Conservation (phyloP, 2,113 vertebrate species). For the Lethenteron camtschaticum region DNA sequence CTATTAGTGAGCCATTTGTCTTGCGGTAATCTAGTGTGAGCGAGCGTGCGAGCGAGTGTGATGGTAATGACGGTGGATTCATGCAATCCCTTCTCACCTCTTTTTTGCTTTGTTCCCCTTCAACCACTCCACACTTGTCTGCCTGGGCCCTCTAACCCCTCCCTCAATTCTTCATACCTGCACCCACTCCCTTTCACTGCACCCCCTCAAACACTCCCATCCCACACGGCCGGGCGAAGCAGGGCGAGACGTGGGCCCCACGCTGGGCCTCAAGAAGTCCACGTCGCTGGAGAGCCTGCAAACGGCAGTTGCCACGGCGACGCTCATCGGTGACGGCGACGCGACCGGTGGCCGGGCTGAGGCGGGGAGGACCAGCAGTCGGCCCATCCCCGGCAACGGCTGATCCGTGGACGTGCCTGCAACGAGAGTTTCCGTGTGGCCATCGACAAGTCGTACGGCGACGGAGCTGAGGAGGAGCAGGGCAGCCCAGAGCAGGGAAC, state of each 20-base stretch:
- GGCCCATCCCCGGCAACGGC: constrained; percentile 70
- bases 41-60: no score
- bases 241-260: constrained; percentile 54
- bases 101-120: no score
- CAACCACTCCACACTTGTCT: no score
- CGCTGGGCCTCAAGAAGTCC: constrained; percentile 84
- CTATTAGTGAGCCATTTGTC: no score
- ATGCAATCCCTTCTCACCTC: no score
- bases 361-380: constrained; percentile 64
- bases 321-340: neutral
- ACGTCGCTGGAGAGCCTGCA: constrained; percentile 91
- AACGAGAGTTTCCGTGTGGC: constrained; percentile 93
- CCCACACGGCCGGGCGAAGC: neutral
- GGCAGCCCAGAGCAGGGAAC: no score
- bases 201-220: no score
- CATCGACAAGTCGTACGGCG: constrained; percentile 93
- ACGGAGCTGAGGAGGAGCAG: neutral
- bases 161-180: no score
- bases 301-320: constrained; percentile 36
- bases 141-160: no score
- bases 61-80: no score
- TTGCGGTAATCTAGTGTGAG: no score
- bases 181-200: no score
- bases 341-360: constrained; percentile 27
- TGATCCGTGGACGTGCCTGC: constrained; percentile 76